These are phyloP conservation scores for Erebia palarica DNA, from an alignment of 2,888 invertebrate genomes.

Conservation along the genomic window DNA sequence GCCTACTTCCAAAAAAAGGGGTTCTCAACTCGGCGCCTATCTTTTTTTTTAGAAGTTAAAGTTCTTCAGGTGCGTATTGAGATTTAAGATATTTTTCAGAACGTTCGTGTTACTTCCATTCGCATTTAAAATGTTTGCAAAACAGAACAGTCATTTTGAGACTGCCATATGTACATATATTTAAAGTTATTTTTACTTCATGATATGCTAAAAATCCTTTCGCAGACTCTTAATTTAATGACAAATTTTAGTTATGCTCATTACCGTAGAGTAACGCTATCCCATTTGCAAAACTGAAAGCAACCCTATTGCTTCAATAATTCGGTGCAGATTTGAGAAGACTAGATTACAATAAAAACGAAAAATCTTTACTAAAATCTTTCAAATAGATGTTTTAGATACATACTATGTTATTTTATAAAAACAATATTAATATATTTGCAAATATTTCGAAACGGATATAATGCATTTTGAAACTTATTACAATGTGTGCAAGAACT, in stretches of 20 bases:
- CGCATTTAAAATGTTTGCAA: too few relatives aligned
- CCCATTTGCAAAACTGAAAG: background rate
- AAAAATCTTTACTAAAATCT: conserved; percentile 9
- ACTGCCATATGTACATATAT: too few relatives aligned
- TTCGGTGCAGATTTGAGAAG: conserved; percentile 15
- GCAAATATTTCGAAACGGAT: background rate
- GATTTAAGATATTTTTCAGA: too few relatives aligned
- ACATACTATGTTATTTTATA: background rate
- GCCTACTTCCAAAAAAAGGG: too few relatives aligned
- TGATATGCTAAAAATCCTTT: background rate
- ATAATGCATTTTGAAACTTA: conserved; percentile 4
- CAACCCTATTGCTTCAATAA: background rate
- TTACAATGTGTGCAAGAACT: background rate
- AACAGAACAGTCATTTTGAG: too few relatives aligned
- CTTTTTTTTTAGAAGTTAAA: too few relatives aligned
- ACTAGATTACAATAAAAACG: conserved; percentile 23
- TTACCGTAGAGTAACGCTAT: background rate
- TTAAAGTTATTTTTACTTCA: too few relatives aligned
- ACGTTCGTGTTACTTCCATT: too few relatives aligned
- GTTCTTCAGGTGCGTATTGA: too few relatives aligned
- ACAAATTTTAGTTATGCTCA: background rate
- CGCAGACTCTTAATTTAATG: background rate
- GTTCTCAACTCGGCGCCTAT: too few relatives aligned
- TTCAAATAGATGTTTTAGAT: background rate
- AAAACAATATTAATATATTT: background rate